Evolutionary conservation across 2,113 vertebrate species (phyloP).

Genomic region (Crotalus tigris): DNA sequence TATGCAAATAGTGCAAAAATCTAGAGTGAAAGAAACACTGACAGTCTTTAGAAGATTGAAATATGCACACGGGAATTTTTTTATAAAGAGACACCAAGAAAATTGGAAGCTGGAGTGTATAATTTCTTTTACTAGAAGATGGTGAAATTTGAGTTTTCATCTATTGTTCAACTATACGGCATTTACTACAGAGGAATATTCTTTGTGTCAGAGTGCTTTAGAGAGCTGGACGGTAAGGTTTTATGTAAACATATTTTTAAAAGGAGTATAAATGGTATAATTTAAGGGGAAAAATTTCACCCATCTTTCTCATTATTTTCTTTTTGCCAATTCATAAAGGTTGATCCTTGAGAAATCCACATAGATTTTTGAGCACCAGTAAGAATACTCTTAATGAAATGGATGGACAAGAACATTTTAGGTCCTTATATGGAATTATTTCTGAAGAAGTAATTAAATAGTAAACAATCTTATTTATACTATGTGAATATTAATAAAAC

Average conservation of each 20-base stretch:
- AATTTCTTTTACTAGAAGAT: not conserved
- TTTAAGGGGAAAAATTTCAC: conserved; percentile 3
- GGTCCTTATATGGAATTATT: not conserved
- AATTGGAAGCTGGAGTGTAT: not conserved
- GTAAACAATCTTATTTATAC: not conserved
- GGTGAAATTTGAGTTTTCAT: not conserved
- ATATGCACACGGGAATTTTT: not conserved
- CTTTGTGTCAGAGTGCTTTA: not conserved
- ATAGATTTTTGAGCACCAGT: not conserved
- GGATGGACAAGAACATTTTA: not conserved
- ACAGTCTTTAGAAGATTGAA: not conserved
- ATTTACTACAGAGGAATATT: not conserved
- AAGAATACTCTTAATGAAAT: not conserved
- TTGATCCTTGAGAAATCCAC: not conserved
- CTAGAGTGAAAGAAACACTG: not conserved
- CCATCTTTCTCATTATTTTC: not conserved
- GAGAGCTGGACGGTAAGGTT: not conserved
- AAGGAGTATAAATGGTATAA: not conserved
- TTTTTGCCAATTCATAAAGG: not conserved
- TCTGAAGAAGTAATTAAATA: not conserved
- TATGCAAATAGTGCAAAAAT: not conserved
- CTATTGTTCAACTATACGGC: not conserved
- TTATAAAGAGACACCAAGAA: not conserved
- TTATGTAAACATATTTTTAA: not conserved
- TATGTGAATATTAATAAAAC: not conserved